phyloP scores from a whole-genome alignment of 2,113 vertebrate species.

The Oncorhynchus keta region DNA sequence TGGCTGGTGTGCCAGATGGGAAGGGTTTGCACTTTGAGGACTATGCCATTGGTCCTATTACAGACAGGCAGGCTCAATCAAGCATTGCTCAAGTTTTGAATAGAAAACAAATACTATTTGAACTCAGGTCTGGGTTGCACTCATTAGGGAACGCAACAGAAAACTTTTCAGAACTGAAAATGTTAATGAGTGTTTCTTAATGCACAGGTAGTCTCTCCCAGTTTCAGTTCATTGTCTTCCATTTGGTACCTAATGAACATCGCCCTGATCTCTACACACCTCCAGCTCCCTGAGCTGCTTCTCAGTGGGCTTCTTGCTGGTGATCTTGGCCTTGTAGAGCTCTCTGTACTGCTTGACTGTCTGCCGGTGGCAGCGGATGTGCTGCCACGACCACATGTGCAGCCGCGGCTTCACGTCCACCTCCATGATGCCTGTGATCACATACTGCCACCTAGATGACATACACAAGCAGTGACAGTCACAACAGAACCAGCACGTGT shows the following conservation, averaged over 20 bases:
- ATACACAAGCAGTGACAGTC: not conserved
- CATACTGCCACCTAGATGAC: conserved; percentile 86
- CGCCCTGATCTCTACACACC: conserved; percentile 64
- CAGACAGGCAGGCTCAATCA: too few species aligned
- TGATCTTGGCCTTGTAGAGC: conserved; percentile 91
- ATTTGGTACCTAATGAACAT: too few species aligned
- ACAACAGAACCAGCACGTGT: too few species aligned
- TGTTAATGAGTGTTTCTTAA: not conserved
- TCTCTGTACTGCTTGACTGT: conserved; percentile 84
- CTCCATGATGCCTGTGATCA: conserved; percentile 83
- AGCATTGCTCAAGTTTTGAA: too few species aligned
- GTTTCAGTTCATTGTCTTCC: too few species aligned
- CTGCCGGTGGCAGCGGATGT: conserved; percentile 80
- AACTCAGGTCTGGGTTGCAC: too few species aligned
- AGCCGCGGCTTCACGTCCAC: conserved; percentile 86
- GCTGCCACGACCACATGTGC: conserved; percentile 94
- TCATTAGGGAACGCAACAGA: too few species aligned
- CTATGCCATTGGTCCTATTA: too few species aligned
- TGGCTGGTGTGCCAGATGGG: too few species aligned
- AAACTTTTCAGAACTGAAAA: not conserved
- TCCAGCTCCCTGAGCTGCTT: conserved; percentile 77
- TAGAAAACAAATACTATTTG: too few species aligned
- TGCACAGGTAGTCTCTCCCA: too few species aligned
- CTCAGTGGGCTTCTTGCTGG: conserved; percentile 82
- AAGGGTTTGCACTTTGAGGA: too few species aligned